Conservation (phyloP, 2,113 vertebrate genomes). For the Atlantisia rogersi region DNA sequence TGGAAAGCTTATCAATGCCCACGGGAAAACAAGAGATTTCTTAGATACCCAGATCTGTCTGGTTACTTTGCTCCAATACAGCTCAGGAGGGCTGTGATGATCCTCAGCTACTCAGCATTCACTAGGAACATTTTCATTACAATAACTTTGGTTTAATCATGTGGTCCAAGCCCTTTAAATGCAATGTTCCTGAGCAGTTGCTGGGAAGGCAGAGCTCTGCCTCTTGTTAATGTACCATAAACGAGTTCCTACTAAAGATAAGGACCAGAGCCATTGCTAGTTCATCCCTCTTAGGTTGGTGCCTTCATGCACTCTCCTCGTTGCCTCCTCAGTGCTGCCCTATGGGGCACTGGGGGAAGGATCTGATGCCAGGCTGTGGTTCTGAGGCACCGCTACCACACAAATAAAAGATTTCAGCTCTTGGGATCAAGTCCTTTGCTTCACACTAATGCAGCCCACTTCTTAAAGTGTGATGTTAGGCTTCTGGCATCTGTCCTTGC, state of each 20-base stretch:
- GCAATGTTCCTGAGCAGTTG: not conserved
- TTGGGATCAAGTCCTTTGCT: not conserved
- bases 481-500: not conserved
- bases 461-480: not conserved
- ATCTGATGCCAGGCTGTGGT: not conserved
- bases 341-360: accelerated
- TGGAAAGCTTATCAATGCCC: not conserved
- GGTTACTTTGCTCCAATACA: not conserved
- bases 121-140: not conserved
- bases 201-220: not conserved
- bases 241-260: accelerated
- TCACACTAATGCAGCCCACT: not conserved
- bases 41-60: not conserved
- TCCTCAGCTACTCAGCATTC: not conserved
- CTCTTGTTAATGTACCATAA: not conserved
- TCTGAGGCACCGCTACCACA: not conserved
- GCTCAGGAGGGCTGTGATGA: not conserved
- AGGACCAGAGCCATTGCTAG: not conserved
- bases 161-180: not conserved
- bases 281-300: not conserved
- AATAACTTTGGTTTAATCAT: not conserved
- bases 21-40: not conserved
- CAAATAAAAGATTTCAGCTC: not conserved
- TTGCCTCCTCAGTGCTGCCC: not conserved
- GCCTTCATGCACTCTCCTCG: not conserved